Percentiles rank a stretch among this genome's conserved stretches.
phyloP scores from a whole-genome alignment of 2,888 invertebrate species.

The Aporophyla lueneburgensis region DNA sequence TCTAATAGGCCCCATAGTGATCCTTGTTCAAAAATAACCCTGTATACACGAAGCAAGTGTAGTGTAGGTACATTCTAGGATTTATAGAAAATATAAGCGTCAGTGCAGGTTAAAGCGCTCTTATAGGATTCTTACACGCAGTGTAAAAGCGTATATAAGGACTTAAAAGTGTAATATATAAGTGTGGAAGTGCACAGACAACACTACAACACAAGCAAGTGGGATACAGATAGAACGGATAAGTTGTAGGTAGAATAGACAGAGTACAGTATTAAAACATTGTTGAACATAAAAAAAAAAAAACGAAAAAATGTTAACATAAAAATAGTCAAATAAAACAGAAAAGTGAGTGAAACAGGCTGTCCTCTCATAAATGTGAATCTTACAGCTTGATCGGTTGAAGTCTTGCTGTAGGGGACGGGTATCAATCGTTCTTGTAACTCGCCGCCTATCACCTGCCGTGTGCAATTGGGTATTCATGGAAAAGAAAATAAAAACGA shows the following conservation, averaged over 20 bases:
- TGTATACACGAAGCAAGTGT: slow-evolving; percentile 12
- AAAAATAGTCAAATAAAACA: slow-evolving; percentile 77
- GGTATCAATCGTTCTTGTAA: slow-evolving; percentile 99
- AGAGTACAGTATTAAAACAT: slow-evolving; percentile 85
- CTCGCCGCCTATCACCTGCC: slow-evolving; percentile 99
- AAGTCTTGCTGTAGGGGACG: slow-evolving; percentile 99
- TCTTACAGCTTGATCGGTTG: slow-evolving; percentile 99
- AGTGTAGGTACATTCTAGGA: slow-evolving; percentile 37
- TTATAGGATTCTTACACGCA: slow-evolving; percentile 35
- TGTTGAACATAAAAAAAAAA: slow-evolving; percentile 76
- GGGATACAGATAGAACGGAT: slow-evolving; percentile 75
- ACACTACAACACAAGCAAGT: slow-evolving; percentile 77
- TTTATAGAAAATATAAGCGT: slow-evolving; percentile 35
- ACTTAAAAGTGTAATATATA: slow-evolving; percentile 57
- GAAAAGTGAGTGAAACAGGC: slow-evolving; percentile 85
- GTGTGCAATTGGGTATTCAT: slow-evolving; percentile 96
- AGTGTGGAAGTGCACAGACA: slow-evolving; percentile 79
- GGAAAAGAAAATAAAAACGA: slow-evolving; percentile 92
- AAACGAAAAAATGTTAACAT: slow-evolving; percentile 81
- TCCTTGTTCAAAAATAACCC: not conserved
- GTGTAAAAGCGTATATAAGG: slow-evolving; percentile 42
- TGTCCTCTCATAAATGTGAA: slow-evolving; percentile 76
- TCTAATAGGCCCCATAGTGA: not conserved
- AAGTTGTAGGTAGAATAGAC: slow-evolving; percentile 85
- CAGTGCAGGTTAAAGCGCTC: slow-evolving; percentile 44